Conservation (phyloP, 1,140 invertebrate species). For the Augochlora pura region DNA sequence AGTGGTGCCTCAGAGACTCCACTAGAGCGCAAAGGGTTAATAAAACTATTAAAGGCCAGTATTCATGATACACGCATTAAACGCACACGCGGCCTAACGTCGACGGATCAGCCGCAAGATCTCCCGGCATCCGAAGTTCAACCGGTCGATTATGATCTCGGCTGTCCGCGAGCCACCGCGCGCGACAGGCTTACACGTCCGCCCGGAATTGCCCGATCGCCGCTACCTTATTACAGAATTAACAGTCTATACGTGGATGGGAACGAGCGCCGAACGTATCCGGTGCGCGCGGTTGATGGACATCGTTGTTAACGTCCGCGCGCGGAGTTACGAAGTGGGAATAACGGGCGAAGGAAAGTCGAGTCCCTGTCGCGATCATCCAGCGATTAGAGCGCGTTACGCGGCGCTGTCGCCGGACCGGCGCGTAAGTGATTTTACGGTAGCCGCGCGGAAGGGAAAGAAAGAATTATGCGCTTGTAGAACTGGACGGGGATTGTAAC, state of each 20-base stretch:
- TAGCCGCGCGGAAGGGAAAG: no score
- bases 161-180: conserved; percentile 43
- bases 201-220: conserved; percentile 26
- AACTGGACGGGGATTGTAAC: no score
- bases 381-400: no score
- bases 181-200: conserved; percentile 29
- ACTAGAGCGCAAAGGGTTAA: no score
- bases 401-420: no score
- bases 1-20: no score
- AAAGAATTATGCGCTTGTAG: no score
- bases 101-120: not conserved
- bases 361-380: not conserved
- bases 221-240: conserved; percentile 45
- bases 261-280: conserved; percentile 12
- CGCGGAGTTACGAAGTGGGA: conserved; percentile 3
- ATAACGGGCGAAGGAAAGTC: not conserved
- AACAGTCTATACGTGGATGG: conserved; percentile 15
- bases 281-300: conserved; percentile 16
- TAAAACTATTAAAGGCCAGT: no score
- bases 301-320: conserved; percentile 32
- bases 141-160: conserved; percentile 41
- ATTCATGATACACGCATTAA: no score
- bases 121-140: not conserved
- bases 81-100: no score
- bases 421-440: no score